phyloP scores from a whole-genome alignment of 2,113 vertebrate genomes.

The Lasiurus borealis region DNA sequence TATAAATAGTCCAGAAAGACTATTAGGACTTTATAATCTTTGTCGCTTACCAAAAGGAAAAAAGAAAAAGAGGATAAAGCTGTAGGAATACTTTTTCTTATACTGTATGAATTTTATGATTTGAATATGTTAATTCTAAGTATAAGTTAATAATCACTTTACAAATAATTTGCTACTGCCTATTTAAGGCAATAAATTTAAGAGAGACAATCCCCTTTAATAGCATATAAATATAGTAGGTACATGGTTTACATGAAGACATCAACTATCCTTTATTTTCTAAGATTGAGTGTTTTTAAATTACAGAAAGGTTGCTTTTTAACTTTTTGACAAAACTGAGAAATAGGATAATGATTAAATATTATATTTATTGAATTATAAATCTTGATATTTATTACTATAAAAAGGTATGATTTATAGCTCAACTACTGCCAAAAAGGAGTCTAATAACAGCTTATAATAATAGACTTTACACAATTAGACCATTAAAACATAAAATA shows the following conservation, averaged over 20 bases:
- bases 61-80: neutral
- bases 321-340: conserved; percentile 28
- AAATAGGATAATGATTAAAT: neutral
- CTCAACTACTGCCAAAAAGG: neutral
- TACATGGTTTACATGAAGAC: neutral
- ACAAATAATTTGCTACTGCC: neutral
- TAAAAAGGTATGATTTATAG: neutral
- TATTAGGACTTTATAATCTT: neutral
- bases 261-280: neutral
- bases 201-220: neutral
- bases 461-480: neutral
- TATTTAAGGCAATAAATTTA: conserved; percentile 44
- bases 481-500: conserved; percentile 21
- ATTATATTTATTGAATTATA: neutral
- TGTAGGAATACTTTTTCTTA: neutral
- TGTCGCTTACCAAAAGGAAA: neutral
- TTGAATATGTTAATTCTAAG: conserved; percentile 20
- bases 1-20: neutral
- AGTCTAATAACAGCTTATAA: neutral
- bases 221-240: neutral
- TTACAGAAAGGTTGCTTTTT: conserved; percentile 5
- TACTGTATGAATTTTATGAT: neutral
- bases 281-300: neutral
- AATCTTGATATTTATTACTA: too few relatives aligned
- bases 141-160: neutral